Evolutionary conservation across 64 coral and sea anemone species (phyloP).

Genomic region (Astreopora myriophthalma): DNA sequence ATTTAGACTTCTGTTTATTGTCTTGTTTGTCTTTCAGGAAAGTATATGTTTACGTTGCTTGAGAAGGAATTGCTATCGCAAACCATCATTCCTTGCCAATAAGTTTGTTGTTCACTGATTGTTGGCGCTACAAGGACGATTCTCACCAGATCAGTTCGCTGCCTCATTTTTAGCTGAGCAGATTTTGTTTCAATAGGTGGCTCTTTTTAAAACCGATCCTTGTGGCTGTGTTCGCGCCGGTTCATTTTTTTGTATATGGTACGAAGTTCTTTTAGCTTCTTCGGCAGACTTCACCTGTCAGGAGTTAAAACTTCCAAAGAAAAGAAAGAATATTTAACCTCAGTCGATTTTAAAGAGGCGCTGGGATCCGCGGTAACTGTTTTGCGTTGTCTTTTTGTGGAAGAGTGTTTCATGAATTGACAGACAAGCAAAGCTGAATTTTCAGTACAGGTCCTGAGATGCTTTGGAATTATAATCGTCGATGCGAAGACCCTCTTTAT

Average conservation of each 20-base stretch:
- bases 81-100: background rate
- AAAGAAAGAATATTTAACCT: background rate
- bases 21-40: slow-evolving; percentile 42
- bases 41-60: slow-evolving; percentile 88
- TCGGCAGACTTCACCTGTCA: background rate
- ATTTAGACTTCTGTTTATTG: too few species aligned
- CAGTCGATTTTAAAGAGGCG: background rate
- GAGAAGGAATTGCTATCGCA: background rate
- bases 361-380: background rate
- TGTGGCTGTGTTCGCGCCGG: background rate
- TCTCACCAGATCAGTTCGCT: background rate
- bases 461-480: background rate
- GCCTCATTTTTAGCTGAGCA: background rate
- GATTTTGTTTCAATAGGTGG: background rate
- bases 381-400: background rate
- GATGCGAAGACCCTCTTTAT: background rate
- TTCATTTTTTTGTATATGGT: background rate
- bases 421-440: background rate
- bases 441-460: background rate
- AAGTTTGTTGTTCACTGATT: background rate
- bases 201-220: background rate
- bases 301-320: background rate
- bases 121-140: background rate
- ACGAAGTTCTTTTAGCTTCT: background rate
- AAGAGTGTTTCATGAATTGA: background rate